These are phyloP conservation scores for Buphagus erythrorhynchus DNA, from an alignment of 2,797 vertebrate species.

Conservation along the genomic window DNA sequence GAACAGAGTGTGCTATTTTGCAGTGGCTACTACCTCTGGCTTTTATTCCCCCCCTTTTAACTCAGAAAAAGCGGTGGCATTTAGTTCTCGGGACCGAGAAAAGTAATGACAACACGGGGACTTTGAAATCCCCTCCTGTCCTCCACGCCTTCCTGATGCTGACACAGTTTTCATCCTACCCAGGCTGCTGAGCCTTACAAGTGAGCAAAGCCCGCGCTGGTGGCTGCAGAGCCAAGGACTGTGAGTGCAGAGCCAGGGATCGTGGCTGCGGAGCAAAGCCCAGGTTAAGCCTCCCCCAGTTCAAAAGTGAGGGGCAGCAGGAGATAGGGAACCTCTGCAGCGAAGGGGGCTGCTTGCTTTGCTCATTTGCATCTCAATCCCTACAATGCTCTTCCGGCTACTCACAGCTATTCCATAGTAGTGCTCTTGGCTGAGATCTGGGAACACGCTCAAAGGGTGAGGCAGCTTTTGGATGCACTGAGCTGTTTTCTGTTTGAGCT, in stretches of 20 bases:
- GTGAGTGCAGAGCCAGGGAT: background rate
- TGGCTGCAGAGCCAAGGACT: background rate
- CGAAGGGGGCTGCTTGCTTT: slow-evolving; percentile 34
- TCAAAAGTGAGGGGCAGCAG: slow-evolving; percentile 48
- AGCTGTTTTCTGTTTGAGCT: slow-evolving; percentile 72
- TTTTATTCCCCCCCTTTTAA: background rate
- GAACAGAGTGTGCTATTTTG: background rate
- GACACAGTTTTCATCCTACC: background rate
- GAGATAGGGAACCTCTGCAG: slow-evolving; percentile 56
- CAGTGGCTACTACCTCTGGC: background rate
- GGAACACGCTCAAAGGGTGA: slow-evolving; percentile 73
- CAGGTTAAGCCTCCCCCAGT: slow-evolving; percentile 15
- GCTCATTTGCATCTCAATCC: slow-evolving; percentile 74
- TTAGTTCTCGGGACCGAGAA: background rate
- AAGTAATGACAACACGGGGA: background rate
- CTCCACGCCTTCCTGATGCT: background rate
- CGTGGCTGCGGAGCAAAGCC: background rate
- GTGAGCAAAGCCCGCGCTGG: background rate
- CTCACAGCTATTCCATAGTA: slow-evolving; percentile 72
- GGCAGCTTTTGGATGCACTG: slow-evolving; percentile 73
- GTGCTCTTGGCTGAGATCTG: slow-evolving; percentile 71
- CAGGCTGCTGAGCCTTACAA: background rate
- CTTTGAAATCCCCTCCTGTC: background rate
- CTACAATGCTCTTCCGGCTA: slow-evolving; percentile 73
- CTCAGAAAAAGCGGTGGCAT: background rate